Evolutionary conservation across 2,113 vertebrate genomes (phyloP).

Genomic region (Phyllostomus discolor): DNA sequence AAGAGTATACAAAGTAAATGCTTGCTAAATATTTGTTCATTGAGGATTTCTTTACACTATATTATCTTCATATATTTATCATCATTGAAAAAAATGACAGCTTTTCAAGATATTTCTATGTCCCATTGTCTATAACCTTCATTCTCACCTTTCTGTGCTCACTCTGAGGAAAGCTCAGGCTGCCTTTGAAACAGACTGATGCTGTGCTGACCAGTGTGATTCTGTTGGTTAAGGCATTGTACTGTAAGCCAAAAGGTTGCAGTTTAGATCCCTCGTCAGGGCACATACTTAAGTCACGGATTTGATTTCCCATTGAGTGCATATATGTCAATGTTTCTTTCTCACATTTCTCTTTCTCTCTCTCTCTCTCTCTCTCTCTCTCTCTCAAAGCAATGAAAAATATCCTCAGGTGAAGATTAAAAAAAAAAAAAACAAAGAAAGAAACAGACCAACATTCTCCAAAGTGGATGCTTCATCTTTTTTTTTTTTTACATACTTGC

Average conservation of each 20-base stretch:
- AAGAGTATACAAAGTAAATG: not conserved
- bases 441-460: not conserved
- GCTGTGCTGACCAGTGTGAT: no score
- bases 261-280: no score
- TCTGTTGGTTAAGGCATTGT: no score
- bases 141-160: not conserved
- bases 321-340: no score
- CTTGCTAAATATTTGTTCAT: constrained; percentile 29
- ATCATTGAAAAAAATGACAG: not conserved
- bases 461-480: accelerated
- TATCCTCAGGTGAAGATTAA: no score
- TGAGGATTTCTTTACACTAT: not conserved
- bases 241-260: no score
- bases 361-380: no score
- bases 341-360: no score
- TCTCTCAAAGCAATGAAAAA: no score
- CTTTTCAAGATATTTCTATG: not conserved
- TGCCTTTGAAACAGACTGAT: not conserved
- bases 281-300: no score
- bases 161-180: not conserved
- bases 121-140: not conserved
- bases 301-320: no score
- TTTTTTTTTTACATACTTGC: not conserved
- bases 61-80: constrained; percentile 30
- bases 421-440: no score